Base-by-base conservation (phyloP, 2,888 invertebrate genomes). In the Linnaemya vulpina region DNA sequence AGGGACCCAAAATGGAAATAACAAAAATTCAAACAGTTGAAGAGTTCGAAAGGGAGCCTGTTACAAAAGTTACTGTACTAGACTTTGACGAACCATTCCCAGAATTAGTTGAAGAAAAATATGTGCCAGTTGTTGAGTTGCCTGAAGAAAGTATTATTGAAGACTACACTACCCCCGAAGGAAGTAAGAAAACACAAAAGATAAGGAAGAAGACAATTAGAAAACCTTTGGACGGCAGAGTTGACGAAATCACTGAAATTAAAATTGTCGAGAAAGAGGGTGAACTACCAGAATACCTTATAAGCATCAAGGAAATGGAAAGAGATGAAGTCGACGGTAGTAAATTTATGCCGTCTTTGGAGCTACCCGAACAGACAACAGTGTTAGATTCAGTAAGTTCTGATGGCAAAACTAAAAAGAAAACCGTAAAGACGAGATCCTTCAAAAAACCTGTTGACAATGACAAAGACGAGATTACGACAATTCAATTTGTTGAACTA, bases 171-270 rank as follows among this genome's bases (percentile, higher is more conserved):
- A 89, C 89, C n/a, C 86, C 90, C 76, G 86, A 89, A 38, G 92
- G 91, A 25, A 84, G 83, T 38, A 77, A 88, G 67, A 89, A 92
- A 88, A 88, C 91, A 87, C 88, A 92, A 68, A 90, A 90, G 40
- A 90, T 91, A 15, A 93, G 92, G 71, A 93, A 91, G 70, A 90
- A 93, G 38, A 89, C 91, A 0, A 91, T 93, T 51, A 93, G 90
- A 78, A 93, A 93, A 87, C 91, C 91, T 0, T 88, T 92, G 85
- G 93, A 91, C 68, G 88, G 90, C 58, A 92, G 90, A 87, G 3
- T 38, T 9, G 90, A 92, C 55, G 93, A 94, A 88, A 88, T 93
- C 15, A 93, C 93, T 0, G 92, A 93, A 91, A 93, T 93, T 67
- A 89, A 91, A 68, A 93, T 93, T 22, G 89, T 93, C 51, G 91